Base-by-base conservation (phyloP, 2,113 vertebrate species). In the Eubucco bourcierii region DNA sequence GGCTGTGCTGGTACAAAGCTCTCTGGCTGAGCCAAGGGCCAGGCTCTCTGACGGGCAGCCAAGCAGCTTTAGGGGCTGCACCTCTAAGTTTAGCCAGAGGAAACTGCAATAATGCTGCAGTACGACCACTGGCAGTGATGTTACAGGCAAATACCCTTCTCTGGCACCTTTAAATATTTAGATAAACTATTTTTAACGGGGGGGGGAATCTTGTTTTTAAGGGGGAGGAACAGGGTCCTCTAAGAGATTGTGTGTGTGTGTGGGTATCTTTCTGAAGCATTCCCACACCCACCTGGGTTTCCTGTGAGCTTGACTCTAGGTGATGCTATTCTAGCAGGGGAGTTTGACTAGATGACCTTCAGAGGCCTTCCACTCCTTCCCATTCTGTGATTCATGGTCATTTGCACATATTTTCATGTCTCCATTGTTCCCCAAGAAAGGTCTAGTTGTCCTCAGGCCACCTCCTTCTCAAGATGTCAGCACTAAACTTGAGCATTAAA, bases 21-120 rank as follows among this genome's bases (percentile, higher is more conserved):
- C 44, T 46, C 61, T 1, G 2, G 44, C 31, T 0, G 1, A 24
- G 9, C 24, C 15, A 34, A 20, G 59, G 67, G 31, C 46, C 18
- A 19, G 4, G 5, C 23, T 23, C 73, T 68, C 46, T 31, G 15
- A 44, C 3, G 27, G 55, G 56, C 46, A 83, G 73, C 41, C 68
- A 74, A 52, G n/a, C 11, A 9, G 34, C 71, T 31, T 52, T 20
- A 66, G 9, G 58, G 15, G 4, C 55, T 34, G 39, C 17, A 37
- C 3, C 2, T 71, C 75, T 66, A 58, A 15, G 25, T 78, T 44
- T 72, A 58, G 66, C 33, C 2, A 23, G 33, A 46, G 25, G n/a
- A 74, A 50, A 79, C 55, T 41, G 21, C 82, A 74, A 28, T 23
- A 52, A 59, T 37, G 44, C 31, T 74, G 13, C 0, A 1, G 4